Evolutionary conservation across 2,113 vertebrate species (phyloP).

Genomic region (Phylloscopus whistleri): DNA sequence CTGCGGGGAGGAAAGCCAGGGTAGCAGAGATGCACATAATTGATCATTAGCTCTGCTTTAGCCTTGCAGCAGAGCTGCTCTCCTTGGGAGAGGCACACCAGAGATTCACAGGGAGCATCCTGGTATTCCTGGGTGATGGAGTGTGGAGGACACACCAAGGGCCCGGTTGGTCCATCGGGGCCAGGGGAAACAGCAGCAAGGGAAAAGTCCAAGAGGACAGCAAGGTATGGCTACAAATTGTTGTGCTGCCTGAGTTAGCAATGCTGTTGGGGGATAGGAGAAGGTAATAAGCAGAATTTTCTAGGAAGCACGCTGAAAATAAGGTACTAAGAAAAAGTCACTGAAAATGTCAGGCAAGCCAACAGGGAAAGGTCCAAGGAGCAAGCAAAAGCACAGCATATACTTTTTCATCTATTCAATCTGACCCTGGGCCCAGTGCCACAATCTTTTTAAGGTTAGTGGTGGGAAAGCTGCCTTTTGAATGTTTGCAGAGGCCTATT

Average conservation of each 20-base stretch:
- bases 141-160: rapidly evolving
- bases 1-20: neutral
- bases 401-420: constrained; percentile 72
- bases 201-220: neutral
- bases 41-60: neutral
- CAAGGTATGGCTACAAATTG: neutral
- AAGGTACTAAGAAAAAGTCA: constrained; percentile 71
- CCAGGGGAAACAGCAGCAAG: neutral
- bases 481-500: constrained; percentile 77
- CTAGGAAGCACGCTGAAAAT: constrained; percentile 68
- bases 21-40: neutral
- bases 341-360: constrained; percentile 71
- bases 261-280: neutral
- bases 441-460: constrained; percentile 77
- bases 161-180: neutral
- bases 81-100: neutral
- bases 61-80: neutral
- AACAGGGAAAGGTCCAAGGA: constrained; percentile 73
- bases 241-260: neutral
- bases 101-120: neutral
- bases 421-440: constrained; percentile 72
- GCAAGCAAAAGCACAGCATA: constrained; percentile 59
- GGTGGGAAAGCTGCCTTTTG: constrained; percentile 66
- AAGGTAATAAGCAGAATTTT: constrained; percentile 65
- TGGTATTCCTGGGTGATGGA: neutral